These are phyloP conservation scores for Oryzias dopingdopingensis DNA, from an alignment of 2,797 vertebrate genomes.

Conservation along the genomic window DNA sequence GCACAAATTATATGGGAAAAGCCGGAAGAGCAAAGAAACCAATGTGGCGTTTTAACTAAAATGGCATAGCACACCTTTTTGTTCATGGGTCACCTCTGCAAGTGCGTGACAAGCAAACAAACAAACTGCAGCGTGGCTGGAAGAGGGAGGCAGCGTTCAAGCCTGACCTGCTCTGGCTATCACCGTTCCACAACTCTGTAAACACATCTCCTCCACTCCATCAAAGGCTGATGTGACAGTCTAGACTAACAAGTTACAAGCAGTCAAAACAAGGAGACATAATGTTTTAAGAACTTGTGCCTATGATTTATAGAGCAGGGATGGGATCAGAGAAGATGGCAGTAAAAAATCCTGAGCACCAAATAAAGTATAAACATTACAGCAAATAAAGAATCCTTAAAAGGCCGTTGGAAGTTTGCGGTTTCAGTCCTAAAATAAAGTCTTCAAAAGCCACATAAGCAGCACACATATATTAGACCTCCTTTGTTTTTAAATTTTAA, in stretches of 20 bases:
- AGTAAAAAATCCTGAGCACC: constrained; percentile 8
- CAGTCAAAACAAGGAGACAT: constrained; percentile 42
- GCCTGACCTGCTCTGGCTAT: constrained; percentile 44
- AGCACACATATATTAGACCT: constrained; percentile 48
- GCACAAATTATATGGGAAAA: constrained; percentile 23
- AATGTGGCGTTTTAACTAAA: constrained; percentile 43
- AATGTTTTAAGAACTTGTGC: constrained; percentile 31
- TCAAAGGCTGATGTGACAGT: constrained; percentile 53
- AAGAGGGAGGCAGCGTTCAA: constrained; percentile 45
- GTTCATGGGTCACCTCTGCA: constrained; percentile 60
- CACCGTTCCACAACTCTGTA: constrained; percentile 46
- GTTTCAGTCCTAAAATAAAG: constrained; percentile 56
- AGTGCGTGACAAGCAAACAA: constrained; percentile 51
- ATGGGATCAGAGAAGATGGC: neutral
- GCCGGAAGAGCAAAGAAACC: constrained; percentile 38
- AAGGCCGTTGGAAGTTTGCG: constrained; percentile 31
- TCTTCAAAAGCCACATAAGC: constrained; percentile 64
- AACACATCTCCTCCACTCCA: constrained; percentile 52
- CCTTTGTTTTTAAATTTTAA: constrained; percentile 40
- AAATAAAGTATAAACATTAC: constrained; percentile 31
- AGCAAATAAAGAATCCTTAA: constrained; percentile 39
- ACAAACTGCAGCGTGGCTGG: constrained; percentile 33
- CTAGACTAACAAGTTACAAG: constrained; percentile 34
- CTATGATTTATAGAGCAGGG: constrained; percentile 16
- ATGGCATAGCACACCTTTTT: constrained; percentile 61